Evolutionary conservation across 2,797 vertebrate species (phyloP).

Genomic region (Mastacembelus armatus): DNA sequence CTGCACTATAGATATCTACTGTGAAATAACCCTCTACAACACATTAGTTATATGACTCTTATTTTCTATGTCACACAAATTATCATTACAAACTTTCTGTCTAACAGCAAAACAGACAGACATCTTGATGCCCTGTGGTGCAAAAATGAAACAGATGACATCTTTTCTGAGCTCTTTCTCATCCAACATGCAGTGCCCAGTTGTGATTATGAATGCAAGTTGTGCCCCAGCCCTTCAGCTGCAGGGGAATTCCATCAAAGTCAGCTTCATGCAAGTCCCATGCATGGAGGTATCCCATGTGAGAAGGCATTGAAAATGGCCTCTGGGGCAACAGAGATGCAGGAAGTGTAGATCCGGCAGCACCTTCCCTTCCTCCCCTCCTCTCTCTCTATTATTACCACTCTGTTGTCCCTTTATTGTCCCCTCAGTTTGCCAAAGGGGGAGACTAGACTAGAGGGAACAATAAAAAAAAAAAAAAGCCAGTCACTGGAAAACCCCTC

Average conservation of each 20-base stretch:
- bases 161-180: constrained; percentile 26
- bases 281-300: constrained; percentile 25
- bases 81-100: constrained; percentile 12
- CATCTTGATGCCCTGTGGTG: constrained; percentile 43
- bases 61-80: constrained; percentile 7
- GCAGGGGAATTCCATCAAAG: constrained; percentile 56
- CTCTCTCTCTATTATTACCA: constrained; percentile 33
- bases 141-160: constrained; percentile 58
- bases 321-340: constrained; percentile 47
- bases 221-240: constrained; percentile 38
- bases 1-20: background rate
- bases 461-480: constrained; percentile 19
- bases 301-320: constrained; percentile 41
- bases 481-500: constrained; percentile 44
- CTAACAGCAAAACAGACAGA: constrained; percentile 49
- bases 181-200: constrained; percentile 13
- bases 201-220: constrained; percentile 21
- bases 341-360: constrained; percentile 50
- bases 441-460: no score
- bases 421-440: constrained; percentile 44
- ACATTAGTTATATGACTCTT: background rate
- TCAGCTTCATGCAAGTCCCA: constrained; percentile 46
- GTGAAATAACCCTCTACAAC: background rate
- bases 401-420: constrained; percentile 60
- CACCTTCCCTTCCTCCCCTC: constrained; percentile 46